Evolutionary conservation across 1,140 invertebrate genomes (phyloP).

Genomic region (Pseudomyrmex pallidus): DNA sequence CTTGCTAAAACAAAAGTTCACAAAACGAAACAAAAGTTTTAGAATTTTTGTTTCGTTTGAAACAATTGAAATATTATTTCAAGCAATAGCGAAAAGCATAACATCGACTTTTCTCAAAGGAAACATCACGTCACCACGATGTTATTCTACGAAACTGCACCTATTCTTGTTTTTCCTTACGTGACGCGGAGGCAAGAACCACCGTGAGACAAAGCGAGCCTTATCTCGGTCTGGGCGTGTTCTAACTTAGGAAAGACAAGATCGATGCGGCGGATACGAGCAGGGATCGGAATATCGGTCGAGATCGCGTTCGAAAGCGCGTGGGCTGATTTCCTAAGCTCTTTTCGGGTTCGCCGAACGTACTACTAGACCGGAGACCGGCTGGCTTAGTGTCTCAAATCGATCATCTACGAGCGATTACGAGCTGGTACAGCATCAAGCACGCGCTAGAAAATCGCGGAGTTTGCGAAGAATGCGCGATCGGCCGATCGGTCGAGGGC

Average conservation of each 20-base stretch:
- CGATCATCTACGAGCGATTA: conserved; percentile 58
- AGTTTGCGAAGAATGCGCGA: conserved; percentile 13
- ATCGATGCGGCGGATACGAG: conserved; percentile 47
- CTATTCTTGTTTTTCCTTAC: neutral
- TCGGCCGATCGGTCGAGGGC: too few species aligned
- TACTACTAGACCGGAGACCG: conserved; percentile 44
- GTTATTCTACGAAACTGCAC: neutral
- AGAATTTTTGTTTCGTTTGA: neutral
- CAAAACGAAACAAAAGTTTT: too few species aligned
- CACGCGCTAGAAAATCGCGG: neutral
- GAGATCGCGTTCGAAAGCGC: conserved; percentile 68
- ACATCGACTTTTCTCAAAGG: neutral
- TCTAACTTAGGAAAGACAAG: conserved; percentile 59
- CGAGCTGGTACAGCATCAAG: neutral
- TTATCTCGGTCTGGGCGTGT: conserved; percentile 21
- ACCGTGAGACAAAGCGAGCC: conserved; percentile 26
- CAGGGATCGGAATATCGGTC: conserved; percentile 30
- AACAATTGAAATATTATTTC: conserved; percentile 15
- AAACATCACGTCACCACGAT: too few species aligned
- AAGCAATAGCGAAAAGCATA: conserved; percentile 9
- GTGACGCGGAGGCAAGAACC: neutral
- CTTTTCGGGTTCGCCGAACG: conserved; percentile 58
- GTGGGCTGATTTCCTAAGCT: conserved; percentile 71
- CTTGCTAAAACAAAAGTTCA: too few species aligned
- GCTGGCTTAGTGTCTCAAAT: conserved; percentile 66